phyloP scores from a whole-genome alignment of 2,113 vertebrate species.

The Apodemus speciosus region DNA sequence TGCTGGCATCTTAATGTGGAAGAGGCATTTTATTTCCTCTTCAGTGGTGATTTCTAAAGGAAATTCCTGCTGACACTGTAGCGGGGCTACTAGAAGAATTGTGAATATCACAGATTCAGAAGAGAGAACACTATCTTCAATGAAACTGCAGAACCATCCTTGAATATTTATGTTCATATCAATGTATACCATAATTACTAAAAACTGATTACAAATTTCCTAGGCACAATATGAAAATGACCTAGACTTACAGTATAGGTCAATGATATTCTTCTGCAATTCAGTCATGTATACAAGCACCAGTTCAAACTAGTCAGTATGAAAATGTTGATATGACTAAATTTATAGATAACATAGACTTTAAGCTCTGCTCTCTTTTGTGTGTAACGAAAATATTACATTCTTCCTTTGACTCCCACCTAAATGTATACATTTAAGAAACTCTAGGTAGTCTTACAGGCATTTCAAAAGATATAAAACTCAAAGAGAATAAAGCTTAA shows the following conservation, averaged over 20 bases:
- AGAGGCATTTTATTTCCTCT: neutral
- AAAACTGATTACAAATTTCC: neutral
- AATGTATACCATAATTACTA: neutral
- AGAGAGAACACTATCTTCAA: neutral
- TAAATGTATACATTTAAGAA: neutral
- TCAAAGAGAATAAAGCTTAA: neutral
- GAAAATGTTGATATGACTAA: neutral
- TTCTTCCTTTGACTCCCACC: neutral
- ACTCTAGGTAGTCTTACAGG: neutral
- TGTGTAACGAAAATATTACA: neutral
- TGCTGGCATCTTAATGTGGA: neutral
- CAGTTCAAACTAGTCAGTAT: neutral
- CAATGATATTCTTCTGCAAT: neutral
- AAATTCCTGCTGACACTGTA: neutral
- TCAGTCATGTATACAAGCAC: neutral
- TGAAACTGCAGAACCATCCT: neutral
- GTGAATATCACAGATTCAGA: neutral
- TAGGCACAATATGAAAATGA: constrained; percentile 19
- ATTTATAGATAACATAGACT: neutral
- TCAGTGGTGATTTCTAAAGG: neutral
- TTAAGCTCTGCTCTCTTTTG: neutral
- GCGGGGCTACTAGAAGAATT: neutral
- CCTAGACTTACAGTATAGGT: neutral
- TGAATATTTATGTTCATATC: neutral
- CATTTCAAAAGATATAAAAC: neutral